A percentile compares a stretch with the other conserved stretches of the same genome.
These are phyloP conservation scores for Nycteola revayana DNA, from an alignment of 2,888 invertebrate species.

Conservation along the genomic window DNA sequence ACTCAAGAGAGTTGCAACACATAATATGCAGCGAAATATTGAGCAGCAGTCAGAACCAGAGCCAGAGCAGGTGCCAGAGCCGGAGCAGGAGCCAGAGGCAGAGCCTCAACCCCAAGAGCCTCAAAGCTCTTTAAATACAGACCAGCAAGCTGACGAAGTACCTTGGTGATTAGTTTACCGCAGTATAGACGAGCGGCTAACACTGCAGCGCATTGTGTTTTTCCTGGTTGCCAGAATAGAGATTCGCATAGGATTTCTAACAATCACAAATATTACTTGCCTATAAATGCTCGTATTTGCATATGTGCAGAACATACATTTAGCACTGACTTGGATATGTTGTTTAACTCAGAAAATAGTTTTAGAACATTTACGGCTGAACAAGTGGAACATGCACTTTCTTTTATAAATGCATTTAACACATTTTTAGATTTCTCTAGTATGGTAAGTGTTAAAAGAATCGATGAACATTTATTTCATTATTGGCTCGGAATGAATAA, in stretches of 20 bases:
- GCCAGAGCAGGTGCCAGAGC: not conserved
- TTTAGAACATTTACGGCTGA: too few relatives aligned
- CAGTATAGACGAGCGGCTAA: slow-evolving; percentile 3
- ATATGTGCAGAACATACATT: too few relatives aligned
- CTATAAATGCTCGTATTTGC: too few relatives aligned
- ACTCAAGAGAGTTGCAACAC: slow-evolving; percentile 4
- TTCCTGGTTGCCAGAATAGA: not conserved
- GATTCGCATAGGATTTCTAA: not conserved
- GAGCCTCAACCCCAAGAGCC: slow-evolving; percentile 1
- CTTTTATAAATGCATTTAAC: slow-evolving; percentile 5
- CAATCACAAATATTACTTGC: too few relatives aligned
- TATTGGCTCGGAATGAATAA: slow-evolving; percentile 8
- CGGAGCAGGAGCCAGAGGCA: not conserved
- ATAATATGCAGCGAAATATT: slow-evolving; percentile 5
- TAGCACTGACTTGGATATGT: too few relatives aligned
- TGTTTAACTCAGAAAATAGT: too few relatives aligned
- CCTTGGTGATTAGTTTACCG: not conserved
- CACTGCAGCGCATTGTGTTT: slow-evolving; percentile 5
- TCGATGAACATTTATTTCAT: slow-evolving; percentile 10
- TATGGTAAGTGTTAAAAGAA: slow-evolving; percentile 10
- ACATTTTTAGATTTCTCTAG: slow-evolving; percentile 5
- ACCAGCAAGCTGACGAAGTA: not conserved
- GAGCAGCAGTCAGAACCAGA: slow-evolving; percentile 1
- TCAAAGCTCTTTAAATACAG: not conserved
- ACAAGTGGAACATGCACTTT: slow-evolving; percentile 8